Base-by-base conservation (phyloP, 2,797 vertebrate genomes). In the Hippocampus kuda region DNA sequence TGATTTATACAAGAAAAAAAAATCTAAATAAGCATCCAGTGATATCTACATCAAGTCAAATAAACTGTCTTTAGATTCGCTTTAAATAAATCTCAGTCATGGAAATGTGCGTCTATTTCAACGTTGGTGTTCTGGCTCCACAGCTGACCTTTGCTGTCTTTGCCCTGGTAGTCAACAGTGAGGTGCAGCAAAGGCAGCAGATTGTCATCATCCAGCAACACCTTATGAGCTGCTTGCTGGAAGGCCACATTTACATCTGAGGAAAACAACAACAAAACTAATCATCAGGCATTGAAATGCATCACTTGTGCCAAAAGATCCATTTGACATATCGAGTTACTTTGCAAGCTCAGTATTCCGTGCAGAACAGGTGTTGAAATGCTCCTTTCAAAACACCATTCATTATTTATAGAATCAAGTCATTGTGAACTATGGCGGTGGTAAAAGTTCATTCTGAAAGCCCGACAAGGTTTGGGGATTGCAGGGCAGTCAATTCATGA, bases 231-330 rank as follows among this genome's bases (percentile, higher is more conserved):
- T 0, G 97, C 97, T 86, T 97, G 95, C 83, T 98, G 97, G 81
- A 99, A 99, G 0, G 97, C 96, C 79, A 99, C 94, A 0, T 99
- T 99, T 20, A 99, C 95, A 70, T 99, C 97, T 99, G 83, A 20
- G 3, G 34, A 77, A 27, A 69, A 51, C 49, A 49, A 5, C 44
- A 46, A 49, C 48, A 49, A 49, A 1, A 68, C 51, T 49, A 70
- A 70, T 34, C 46, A 68, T 57, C 2, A 44, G 6, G 7, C 42
- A 65, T 9, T 46, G 18, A n/a, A 15, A 34, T 8, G 20, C 65
- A n/a, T 30, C 24, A 16, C 38, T 22, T 41, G 46, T 22, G 24
- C 41, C 42, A 46, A 46, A 65, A 65, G 22, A 46, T 16, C 7
- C 42, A 65, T 65, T 44, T 27, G 13, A 34, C 59, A 60, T 38